These are phyloP conservation scores for Drosophila baimaii DNA, from an alignment of 1,140 invertebrate genomes.

Conservation along the genomic window DNA sequence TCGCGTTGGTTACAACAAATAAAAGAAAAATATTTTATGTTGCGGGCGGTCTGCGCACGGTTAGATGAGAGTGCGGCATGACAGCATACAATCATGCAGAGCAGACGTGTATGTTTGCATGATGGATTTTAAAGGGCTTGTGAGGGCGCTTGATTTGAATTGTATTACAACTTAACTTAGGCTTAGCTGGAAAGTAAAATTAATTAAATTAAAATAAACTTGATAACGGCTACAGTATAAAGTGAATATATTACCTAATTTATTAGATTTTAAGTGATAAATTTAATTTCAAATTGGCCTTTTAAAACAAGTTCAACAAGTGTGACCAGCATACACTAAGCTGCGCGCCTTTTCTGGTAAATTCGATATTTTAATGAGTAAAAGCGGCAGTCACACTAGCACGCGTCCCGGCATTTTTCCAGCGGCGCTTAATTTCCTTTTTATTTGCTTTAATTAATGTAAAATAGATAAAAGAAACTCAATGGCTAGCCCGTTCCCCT, in stretches of 20 bases:
- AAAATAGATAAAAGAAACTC: background rate
- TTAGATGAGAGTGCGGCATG: conserved; percentile 4
- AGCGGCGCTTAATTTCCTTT: conserved; percentile 40
- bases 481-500: conserved; percentile 41
- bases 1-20: conserved; percentile 61
- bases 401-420: conserved; percentile 63
- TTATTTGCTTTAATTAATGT: conserved; percentile 14
- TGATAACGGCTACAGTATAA: background rate
- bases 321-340: background rate
- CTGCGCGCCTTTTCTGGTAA: background rate
- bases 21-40: conserved; percentile 66
- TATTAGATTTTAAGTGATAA: background rate
- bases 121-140: background rate
- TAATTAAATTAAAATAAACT: background rate
- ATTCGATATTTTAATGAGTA: background rate
- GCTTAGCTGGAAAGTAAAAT: background rate
- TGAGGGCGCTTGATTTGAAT: background rate
- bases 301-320: background rate
- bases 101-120: background rate
- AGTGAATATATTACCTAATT: background rate
- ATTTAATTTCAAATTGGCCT: background rate
- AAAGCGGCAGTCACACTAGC: background rate
- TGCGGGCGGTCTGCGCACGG: conserved; percentile 29
- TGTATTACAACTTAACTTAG: background rate
- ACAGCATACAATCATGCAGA: conserved; percentile 28